A percentile compares a stretch with the other conserved stretches of the same genome.
Conservation (phyloP, 2,113 vertebrate species). For the Tichodroma muraria region DNA sequence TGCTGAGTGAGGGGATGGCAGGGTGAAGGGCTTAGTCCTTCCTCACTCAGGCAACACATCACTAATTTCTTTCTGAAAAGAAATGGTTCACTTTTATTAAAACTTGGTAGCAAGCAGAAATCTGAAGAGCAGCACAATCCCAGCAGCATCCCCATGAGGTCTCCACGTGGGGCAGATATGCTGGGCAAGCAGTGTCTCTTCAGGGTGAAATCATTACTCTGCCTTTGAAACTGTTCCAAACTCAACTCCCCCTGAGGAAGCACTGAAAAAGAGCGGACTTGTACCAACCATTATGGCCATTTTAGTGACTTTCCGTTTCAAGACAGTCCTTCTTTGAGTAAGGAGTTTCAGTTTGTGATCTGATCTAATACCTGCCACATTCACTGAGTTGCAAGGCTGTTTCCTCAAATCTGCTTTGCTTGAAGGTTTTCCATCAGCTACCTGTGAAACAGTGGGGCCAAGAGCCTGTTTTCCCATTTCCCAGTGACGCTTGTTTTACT, state of each 20-base stretch:
- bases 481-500: background rate
- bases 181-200: background rate
- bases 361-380: background rate
- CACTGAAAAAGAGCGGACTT: background rate
- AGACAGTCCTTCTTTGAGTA: background rate
- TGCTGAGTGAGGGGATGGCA: background rate
- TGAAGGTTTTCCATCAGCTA: background rate
- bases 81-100: background rate
- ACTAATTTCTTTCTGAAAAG: background rate
- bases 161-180: background rate
- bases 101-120: background rate
- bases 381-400: background rate
- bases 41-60: background rate
- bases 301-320: background rate
- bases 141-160: background rate
- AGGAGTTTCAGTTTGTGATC: background rate
- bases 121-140: background rate
- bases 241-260: background rate
- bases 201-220: background rate
- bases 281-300: background rate
- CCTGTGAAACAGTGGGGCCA: background rate
- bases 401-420: background rate
- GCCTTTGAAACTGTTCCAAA: background rate
- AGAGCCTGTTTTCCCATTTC: background rate
- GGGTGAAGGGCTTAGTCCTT: background rate